Evolutionary conservation across 2,113 vertebrate genomes (phyloP).

Genomic region (Silurus asotus): DNA sequence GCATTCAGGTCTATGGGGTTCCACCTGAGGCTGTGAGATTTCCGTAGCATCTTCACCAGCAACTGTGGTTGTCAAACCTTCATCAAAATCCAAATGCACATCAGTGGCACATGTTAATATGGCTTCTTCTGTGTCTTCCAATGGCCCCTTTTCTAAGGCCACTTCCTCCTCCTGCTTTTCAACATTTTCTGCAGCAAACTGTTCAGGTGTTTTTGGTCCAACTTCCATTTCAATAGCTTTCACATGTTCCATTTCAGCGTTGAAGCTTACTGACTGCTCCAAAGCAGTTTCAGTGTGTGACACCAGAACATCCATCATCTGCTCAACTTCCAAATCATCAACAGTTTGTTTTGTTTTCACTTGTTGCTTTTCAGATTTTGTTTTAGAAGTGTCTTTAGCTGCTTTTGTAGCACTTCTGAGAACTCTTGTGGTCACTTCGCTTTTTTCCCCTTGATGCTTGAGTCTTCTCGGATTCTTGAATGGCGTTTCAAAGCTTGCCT

Average conservation of each 20-base stretch:
- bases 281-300: neutral
- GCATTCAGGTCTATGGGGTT: neutral
- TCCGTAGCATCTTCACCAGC: neutral
- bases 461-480: neutral
- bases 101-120: neutral
- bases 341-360: neutral
- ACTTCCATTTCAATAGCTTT: neutral
- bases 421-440: constrained; percentile 5
- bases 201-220: neutral
- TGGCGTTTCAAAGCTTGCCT: neutral
- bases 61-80: neutral
- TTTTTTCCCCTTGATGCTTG: neutral
- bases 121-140: neutral
- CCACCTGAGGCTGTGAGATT: neutral
- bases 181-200: neutral
- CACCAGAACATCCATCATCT: neutral
- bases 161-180: neutral
- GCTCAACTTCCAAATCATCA: constrained; percentile 13
- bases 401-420: constrained; percentile 24
- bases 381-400: neutral
- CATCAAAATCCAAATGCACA: constrained; percentile 5
- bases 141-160: neutral
- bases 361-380: constrained; percentile 7
- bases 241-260: neutral
- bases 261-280: neutral